phyloP scores from a whole-genome alignment of 2,113 vertebrate species.

The Marmota flaviventris region DNA sequence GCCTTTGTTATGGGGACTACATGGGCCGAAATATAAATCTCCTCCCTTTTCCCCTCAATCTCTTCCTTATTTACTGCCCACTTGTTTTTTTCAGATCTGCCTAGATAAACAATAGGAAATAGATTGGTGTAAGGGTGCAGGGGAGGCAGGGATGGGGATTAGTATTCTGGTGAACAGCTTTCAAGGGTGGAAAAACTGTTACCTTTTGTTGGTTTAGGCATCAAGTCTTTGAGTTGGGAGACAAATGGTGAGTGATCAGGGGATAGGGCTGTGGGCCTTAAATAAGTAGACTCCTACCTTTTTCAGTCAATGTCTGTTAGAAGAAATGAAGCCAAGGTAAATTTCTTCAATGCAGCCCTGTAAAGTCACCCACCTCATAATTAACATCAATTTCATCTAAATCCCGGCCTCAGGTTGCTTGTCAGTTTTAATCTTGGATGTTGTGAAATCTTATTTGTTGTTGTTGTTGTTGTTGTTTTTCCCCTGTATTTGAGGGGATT shows the following conservation, averaged over 20 bases:
- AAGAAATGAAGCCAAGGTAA: slow-evolving; percentile 57
- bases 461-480: neutral
- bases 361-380: slow-evolving; percentile 43
- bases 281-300: slow-evolving; percentile 34
- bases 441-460: slow-evolving; percentile 28
- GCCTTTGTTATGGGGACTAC: neutral
- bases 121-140: neutral
- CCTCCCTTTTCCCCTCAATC: neutral
- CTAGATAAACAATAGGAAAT: neutral
- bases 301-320: slow-evolving; percentile 49
- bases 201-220: slow-evolving; percentile 19
- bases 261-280: neutral
- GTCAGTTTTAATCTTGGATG: slow-evolving; percentile 52
- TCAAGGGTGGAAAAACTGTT: slow-evolving; percentile 31
- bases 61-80: slow-evolving; percentile 14
- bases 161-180: neutral
- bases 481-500: neutral
- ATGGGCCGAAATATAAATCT: neutral
- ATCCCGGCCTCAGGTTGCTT: slow-evolving; percentile 24
- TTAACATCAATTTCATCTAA: slow-evolving; percentile 52
- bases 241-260: slow-evolving; percentile 9
- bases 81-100: slow-evolving; percentile 54
- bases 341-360: slow-evolving; percentile 53
- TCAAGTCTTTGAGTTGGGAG: neutral
- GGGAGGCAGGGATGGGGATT: neutral